A percentile compares a stretch with the other conserved stretches of the same genome.
Conservation (phyloP, 2,113 vertebrate species). For the Pampusana beccarii region DNA sequence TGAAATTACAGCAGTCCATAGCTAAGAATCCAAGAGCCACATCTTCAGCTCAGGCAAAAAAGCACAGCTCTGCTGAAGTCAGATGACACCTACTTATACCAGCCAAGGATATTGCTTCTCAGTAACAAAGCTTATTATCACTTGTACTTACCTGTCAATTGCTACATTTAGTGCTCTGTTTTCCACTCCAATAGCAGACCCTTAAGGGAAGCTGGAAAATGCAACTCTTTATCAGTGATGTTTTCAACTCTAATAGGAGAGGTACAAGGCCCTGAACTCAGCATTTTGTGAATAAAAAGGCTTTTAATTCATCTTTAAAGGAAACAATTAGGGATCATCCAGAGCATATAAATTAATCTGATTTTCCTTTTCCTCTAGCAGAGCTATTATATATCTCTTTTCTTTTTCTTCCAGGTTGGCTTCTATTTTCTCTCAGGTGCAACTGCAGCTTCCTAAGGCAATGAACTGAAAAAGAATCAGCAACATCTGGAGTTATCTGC, state of each 20-base stretch:
- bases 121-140: slow-evolving; percentile 11
- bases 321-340: slow-evolving; percentile 39
- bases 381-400: slow-evolving; percentile 14
- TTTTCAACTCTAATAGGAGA: slow-evolving; percentile 1
- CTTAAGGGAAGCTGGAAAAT: slow-evolving; percentile 11
- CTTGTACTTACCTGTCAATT: not conserved
- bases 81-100: not conserved
- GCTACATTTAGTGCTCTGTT: not conserved
- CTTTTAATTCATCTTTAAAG: slow-evolving; percentile 48
- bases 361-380: slow-evolving; percentile 43
- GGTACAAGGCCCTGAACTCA: slow-evolving; percentile 4
- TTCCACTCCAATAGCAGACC: not conserved
- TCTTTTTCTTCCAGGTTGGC: slow-evolving; percentile 51
- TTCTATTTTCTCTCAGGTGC: slow-evolving; percentile 61
- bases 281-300: slow-evolving; percentile 19
- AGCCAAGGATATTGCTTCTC: not conserved
- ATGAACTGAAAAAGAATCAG: slow-evolving; percentile 27
- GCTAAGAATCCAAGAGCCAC: not conserved
- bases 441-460: slow-evolving; percentile 58
- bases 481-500: slow-evolving; percentile 51
- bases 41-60: not conserved
- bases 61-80: not conserved
- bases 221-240: not conserved
- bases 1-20: not conserved
- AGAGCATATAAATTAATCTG: slow-evolving; percentile 33